Evolutionary conservation across 2,113 vertebrate genomes (phyloP).

Genomic region (Syngnathus scovelli): DNA sequence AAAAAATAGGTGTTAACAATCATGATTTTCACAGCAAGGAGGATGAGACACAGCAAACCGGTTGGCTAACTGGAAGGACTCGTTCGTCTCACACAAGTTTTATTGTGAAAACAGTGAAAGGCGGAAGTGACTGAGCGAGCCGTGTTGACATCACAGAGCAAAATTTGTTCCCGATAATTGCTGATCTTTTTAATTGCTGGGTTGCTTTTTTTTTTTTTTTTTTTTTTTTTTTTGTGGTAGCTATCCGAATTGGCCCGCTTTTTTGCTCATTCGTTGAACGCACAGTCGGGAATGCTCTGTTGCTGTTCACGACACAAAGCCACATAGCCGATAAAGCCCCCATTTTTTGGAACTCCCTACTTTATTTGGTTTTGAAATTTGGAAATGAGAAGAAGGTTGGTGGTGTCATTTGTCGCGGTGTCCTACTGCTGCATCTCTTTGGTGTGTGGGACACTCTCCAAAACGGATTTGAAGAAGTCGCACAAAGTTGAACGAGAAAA

Average conservation of each 20-base stretch:
- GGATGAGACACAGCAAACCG: too few relatives aligned
- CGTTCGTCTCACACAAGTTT: not conserved
- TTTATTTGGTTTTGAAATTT: not conserved
- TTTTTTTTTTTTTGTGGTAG: not conserved
- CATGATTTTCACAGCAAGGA: too few relatives aligned
- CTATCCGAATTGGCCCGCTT: too few relatives aligned
- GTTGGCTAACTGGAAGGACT: too few relatives aligned
- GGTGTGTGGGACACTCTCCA: constrained; percentile 62
- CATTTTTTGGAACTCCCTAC: not conserved
- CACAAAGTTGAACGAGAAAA: constrained; percentile 45
- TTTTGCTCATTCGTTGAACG: not conserved
- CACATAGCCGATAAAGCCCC: not conserved
- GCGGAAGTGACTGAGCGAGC: constrained; percentile 23
- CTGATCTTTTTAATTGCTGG: not conserved
- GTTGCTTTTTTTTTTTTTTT: too few relatives aligned
- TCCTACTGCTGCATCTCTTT: constrained; percentile 26
- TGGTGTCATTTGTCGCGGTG: constrained; percentile 28
- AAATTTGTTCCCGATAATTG: not conserved
- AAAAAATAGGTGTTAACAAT: too few relatives aligned
- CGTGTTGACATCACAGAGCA: constrained; percentile 18
- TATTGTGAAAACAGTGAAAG: constrained; percentile 46
- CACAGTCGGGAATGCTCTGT: not conserved
- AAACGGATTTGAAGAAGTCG: constrained; percentile 61
- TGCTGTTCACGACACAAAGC: not conserved
- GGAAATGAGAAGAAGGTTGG: constrained; percentile 47